Conservation (phyloP, 1,140 invertebrate species). For the Cyclina sinensis region DNA sequence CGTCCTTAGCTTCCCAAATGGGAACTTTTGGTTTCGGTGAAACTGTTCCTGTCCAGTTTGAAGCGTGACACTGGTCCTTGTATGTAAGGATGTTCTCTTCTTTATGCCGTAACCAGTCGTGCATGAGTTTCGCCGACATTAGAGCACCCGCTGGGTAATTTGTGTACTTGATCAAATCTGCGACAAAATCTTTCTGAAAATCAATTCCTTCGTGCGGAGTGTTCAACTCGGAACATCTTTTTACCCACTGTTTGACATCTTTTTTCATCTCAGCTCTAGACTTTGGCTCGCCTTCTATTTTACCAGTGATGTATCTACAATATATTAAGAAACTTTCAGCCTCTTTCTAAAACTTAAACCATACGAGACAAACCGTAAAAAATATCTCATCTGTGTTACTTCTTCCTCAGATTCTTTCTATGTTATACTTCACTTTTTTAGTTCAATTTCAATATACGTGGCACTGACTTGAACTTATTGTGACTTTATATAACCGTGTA, state of each 20-base stretch:
- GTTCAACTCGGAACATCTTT: neutral
- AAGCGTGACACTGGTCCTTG: conserved; percentile 4
- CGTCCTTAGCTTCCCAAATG: conserved; percentile 15
- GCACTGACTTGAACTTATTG: neutral
- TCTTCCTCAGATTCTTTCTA: neutral
- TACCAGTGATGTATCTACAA: conserved; percentile 17
- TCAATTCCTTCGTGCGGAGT: neutral
- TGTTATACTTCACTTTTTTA: too few species aligned
- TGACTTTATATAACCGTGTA: neutral
- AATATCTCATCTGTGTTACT: neutral
- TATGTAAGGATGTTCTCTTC: conserved; percentile 22
- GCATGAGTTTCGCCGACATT: neutral
- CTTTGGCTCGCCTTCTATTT: neutral
- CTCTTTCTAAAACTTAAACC: neutral
- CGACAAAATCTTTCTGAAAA: conserved; percentile 47
- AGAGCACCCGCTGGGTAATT: neutral
- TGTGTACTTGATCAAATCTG: neutral
- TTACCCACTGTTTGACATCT: neutral
- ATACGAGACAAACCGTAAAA: neutral
- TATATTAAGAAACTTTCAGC: neutral
- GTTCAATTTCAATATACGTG: too few species aligned
- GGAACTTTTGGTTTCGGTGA: neutral
- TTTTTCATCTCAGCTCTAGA: conserved; percentile 6
- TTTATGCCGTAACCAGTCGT: conserved; percentile 7
- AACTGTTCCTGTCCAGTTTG: conserved; percentile 7